phyloP scores from a whole-genome alignment of 2,113 vertebrate genomes.

The Cichladusa arquata region DNA sequence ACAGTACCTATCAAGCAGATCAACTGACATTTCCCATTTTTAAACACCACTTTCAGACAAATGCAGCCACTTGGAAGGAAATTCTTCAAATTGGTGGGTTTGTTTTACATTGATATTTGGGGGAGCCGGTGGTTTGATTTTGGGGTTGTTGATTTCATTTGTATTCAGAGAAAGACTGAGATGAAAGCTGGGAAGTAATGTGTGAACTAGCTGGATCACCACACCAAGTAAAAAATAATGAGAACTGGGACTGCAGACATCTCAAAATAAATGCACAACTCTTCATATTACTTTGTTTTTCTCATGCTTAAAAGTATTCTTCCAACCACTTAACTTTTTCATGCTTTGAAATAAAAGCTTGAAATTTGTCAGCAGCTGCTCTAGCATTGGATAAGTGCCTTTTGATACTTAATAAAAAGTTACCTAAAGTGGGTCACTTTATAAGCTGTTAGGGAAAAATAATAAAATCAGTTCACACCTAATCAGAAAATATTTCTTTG shows the following conservation, averaged over 20 bases:
- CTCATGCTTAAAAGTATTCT: conserved; percentile 25
- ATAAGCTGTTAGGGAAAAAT: conserved; percentile 38
- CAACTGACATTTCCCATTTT: neutral
- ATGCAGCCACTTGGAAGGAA: neutral
- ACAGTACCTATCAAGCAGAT: neutral
- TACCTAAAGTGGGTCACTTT: conserved; percentile 46
- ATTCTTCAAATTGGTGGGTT: neutral
- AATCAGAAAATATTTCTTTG: conserved; percentile 55
- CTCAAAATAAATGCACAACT: conserved; percentile 17
- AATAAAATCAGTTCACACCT: conserved; percentile 61
- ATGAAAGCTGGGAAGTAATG: neutral
- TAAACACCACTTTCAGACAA: neutral
- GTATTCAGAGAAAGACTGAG: neutral
- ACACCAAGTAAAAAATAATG: neutral
- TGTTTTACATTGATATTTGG: neutral
- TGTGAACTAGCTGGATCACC: neutral
- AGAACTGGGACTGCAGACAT: neutral
- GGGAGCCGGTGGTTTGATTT: neutral
- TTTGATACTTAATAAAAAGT: conserved; percentile 55
- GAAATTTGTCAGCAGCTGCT: conserved; percentile 63
- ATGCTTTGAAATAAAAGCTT: conserved; percentile 48
- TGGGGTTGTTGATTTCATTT: neutral
- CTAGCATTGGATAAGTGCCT: conserved; percentile 40
- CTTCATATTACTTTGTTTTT: neutral
- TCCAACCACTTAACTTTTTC: conserved; percentile 24